Base-by-base conservation (phyloP, 2,888 invertebrate genomes). In the Drosophila cyrtoloma region DNA sequence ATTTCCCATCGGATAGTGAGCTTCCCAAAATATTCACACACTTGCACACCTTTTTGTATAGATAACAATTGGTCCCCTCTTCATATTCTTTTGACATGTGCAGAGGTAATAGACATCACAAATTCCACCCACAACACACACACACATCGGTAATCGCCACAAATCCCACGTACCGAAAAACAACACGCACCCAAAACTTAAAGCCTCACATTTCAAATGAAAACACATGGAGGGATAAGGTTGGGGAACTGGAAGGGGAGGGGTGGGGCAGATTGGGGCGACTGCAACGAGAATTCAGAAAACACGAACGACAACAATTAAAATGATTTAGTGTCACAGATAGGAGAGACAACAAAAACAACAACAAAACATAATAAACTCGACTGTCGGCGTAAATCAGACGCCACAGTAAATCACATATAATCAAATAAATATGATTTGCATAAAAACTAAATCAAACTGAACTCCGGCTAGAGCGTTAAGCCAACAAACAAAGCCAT, bases 361-460 rank as follows among this genome's bases (percentile, higher is more conserved):
- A 66, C 64, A 67, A 59, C 56, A 59, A 73, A 63, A 59, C 78
- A 86, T 76, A 86, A 86, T 86, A 89, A 86, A 85, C 72, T 75
- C 76, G 35, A 67, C 77, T 85, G 86, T 85, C 86, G 81, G 50
- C 83, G 88, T 90, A 85, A 86, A 90, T 90, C 90, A 86, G 90
- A 30, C 39, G 61, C 65, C 51, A 65, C 88, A 81, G 75, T 86
- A 90, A 86, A 86, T 86, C 90, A 90, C 74, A 79, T 63, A 73
- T 83, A 83, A 81, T 88, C 86, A 86, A 86, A 89, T 84, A 87
- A 84, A 90, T 86, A 89, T 90, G 90, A 90, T 90, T 87, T 90
- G 89, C 90, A 87, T 89, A 89, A 82, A 89, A 87, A 76, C 75
- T 70, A 83, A 90, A 85, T 79, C 75, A 73, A 79, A 70, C 77